phyloP scores from a whole-genome alignment of 2,888 invertebrate species.

The Aporophyla lueneburgensis region DNA sequence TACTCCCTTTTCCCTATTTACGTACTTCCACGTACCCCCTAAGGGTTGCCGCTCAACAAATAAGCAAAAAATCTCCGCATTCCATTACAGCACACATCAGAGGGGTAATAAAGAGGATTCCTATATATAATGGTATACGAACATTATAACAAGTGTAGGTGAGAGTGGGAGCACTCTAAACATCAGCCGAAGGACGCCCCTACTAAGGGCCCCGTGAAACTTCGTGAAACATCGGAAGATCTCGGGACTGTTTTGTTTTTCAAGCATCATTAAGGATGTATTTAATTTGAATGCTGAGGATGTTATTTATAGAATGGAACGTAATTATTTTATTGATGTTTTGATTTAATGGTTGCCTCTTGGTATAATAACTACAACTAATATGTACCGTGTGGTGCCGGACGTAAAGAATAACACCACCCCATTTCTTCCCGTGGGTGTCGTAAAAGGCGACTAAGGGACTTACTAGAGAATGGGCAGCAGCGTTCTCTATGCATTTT shows the following conservation, averaged over 20 bases:
- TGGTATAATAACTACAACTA: too few relatives aligned
- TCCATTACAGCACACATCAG: slow-evolving; percentile 57
- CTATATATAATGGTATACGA: slow-evolving; percentile 57
- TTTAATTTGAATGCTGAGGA: neutral
- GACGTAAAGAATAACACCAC: too few relatives aligned
- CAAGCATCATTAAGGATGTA: neutral
- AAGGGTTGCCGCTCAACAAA: slow-evolving; percentile 31
- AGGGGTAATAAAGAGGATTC: slow-evolving; percentile 62
- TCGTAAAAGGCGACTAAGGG: too few relatives aligned
- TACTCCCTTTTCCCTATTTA: slow-evolving; percentile 46
- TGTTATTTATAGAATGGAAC: neutral
- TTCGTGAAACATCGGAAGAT: slow-evolving; percentile 14
- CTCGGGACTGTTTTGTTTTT: neutral
- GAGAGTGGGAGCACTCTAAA: slow-evolving; percentile 66
- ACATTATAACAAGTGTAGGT: slow-evolving; percentile 65
- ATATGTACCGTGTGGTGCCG: too few relatives aligned
- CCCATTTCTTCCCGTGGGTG: too few relatives aligned
- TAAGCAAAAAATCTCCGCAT: slow-evolving; percentile 57
- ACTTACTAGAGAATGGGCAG: too few relatives aligned
- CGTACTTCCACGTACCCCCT: slow-evolving; percentile 25
- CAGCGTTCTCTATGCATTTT: too few relatives aligned
- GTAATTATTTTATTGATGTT: neutral
- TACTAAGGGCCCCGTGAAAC: slow-evolving; percentile 49
- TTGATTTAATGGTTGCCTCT: neutral
- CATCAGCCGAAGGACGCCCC: slow-evolving; percentile 48